Conservation (phyloP, 2,888 invertebrate species). For the Synanthedon myopaeformis region DNA sequence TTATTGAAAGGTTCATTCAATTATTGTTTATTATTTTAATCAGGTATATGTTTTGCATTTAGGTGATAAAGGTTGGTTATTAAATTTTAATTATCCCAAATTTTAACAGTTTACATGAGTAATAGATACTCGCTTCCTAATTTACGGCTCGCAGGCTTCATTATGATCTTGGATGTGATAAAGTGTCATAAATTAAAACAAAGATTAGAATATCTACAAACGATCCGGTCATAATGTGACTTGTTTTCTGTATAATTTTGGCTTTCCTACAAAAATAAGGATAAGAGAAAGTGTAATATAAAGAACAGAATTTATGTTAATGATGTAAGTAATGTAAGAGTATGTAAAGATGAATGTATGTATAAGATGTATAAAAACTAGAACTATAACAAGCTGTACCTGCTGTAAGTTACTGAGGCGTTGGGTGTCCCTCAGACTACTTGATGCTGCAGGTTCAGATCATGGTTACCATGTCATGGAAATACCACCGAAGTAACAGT, state of each 20-base stretch:
- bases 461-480: too few relatives aligned
- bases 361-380: too few relatives aligned
- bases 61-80: background rate
- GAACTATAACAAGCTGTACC: too few relatives aligned
- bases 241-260: constrained; percentile 16
- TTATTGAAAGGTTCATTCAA: too few relatives aligned
- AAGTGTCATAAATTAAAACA: constrained; percentile 14
- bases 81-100: constrained; percentile 12
- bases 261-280: background rate
- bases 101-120: constrained; percentile 17
- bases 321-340: background rate
- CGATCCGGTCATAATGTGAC: constrained; percentile 15
- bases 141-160: constrained; percentile 16
- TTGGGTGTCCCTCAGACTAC: too few relatives aligned
- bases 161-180: constrained; percentile 13
- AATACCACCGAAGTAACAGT: too few relatives aligned
- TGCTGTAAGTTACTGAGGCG: too few relatives aligned
- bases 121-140: constrained; percentile 25
- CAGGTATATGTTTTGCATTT: background rate
- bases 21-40: background rate
- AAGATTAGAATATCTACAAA: constrained; percentile 15
- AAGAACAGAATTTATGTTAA: background rate
- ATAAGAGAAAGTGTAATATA: background rate
- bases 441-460: too few relatives aligned
- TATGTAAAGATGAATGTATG: too few relatives aligned